Conservation (phyloP, 1,140 invertebrate species). For the Drosophila willistoni region DNA sequence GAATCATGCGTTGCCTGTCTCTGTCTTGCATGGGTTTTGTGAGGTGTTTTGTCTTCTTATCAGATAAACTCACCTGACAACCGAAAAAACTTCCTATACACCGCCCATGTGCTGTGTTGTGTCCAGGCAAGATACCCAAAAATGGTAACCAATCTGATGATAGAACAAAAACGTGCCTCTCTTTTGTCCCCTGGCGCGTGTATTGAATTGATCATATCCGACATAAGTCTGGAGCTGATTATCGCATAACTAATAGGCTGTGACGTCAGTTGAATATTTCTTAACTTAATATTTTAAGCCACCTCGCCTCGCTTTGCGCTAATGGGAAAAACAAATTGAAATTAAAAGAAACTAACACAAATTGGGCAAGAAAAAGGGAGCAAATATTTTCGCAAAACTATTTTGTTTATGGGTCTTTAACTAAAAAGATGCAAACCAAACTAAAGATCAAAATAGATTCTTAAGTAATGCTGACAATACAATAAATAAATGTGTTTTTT, state of each 20-base stretch:
- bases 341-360: background rate
- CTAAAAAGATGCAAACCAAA: background rate
- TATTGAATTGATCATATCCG: conserved; percentile 65
- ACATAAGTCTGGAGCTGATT: conserved; percentile 38
- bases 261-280: conserved; percentile 63
- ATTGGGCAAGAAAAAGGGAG: background rate
- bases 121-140: conserved; percentile 43
- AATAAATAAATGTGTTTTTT: background rate
- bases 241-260: conserved; percentile 57
- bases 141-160: conserved; percentile 41
- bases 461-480: conserved; percentile 6
- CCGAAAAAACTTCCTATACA: background rate
- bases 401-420: background rate
- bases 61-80: conserved; percentile 7
- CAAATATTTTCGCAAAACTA: background rate
- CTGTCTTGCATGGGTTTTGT: conserved; percentile 34
- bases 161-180: conserved; percentile 54
- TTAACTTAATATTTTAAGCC: conserved; percentile 37
- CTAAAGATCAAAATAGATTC: background rate
- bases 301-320: conserved; percentile 39
- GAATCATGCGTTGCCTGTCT: conserved; percentile 16
- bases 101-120: conserved; percentile 42
- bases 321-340: background rate
- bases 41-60: conserved; percentile 43
- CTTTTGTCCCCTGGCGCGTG: conserved; percentile 61